A percentile compares a stretch with the other conserved stretches of the same genome.
Conservation (phyloP, 2,888 invertebrate genomes). For the Eupithecia exiguata region DNA sequence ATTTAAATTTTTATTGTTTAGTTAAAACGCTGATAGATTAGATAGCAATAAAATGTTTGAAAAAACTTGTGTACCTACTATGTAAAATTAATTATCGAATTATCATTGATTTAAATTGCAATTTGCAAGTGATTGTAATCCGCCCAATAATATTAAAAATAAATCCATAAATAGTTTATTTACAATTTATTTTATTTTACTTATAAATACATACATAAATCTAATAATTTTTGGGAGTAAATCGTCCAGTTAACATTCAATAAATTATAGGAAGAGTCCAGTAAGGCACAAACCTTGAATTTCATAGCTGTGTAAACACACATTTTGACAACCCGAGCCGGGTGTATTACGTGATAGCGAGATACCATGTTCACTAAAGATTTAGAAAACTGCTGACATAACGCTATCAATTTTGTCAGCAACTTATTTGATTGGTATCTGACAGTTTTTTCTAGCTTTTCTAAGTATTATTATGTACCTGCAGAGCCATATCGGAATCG, state of each 20-base stretch:
- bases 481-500: background rate
- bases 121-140: conserved; percentile 20
- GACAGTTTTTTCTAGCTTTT: background rate
- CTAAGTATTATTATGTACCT: background rate
- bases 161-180: conserved; percentile 33
- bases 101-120: background rate
- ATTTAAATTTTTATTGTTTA: background rate
- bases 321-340: background rate
- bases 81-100: background rate
- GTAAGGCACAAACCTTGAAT: conserved; percentile 12
- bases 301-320: background rate
- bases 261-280: background rate
- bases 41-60: background rate
- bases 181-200: conserved; percentile 40
- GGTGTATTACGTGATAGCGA: background rate
- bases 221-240: conserved; percentile 5
- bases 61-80: background rate
- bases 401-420: background rate
- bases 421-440: background rate
- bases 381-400: background rate
- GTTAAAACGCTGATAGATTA: background rate
- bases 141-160: conserved; percentile 34
- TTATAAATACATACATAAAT: conserved; percentile 13
- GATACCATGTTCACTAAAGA: background rate
- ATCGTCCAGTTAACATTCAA: background rate